Percentiles rank a stretch among this genome's conserved stretches.
phyloP scores from a whole-genome alignment of 2,888 invertebrate species.

The Cephus nigrinus region DNA sequence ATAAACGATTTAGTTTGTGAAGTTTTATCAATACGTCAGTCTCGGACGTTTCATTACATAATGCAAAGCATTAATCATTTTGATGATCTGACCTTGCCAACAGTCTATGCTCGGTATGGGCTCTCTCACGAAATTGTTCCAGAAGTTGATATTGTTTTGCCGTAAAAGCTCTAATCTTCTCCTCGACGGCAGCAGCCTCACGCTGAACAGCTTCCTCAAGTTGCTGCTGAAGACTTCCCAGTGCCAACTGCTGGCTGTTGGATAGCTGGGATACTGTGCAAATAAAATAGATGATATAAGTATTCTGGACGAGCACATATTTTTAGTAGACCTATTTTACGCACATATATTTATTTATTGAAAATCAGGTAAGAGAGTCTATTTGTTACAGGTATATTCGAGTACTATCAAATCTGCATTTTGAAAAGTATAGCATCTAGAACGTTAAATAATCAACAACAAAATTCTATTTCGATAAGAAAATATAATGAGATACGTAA shows the following conservation, averaged over 20 bases:
- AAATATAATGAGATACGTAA: too few relatives aligned
- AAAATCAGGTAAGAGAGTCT: too few relatives aligned
- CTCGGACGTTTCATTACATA: neutral
- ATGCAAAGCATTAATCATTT: neutral
- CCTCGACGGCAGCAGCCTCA: conserved; percentile 78
- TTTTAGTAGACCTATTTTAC: too few relatives aligned
- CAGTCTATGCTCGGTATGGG: conserved; percentile 78
- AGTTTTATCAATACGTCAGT: neutral
- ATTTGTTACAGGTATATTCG: too few relatives aligned
- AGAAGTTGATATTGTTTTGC: conserved; percentile 81
- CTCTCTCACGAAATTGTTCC: conserved; percentile 79
- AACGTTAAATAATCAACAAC: too few relatives aligned
- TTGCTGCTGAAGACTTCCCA: conserved; percentile 74
- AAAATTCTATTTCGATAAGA: too few relatives aligned
- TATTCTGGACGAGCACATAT: too few relatives aligned
- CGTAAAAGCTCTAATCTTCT: conserved; percentile 79
- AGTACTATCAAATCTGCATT: too few relatives aligned
- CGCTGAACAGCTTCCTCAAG: conserved; percentile 76
- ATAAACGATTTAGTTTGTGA: neutral
- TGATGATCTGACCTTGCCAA: conserved; percentile 70
- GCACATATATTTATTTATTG: too few relatives aligned
- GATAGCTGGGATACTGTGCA: conserved; percentile 64
- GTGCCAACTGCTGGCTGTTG: conserved; percentile 69
- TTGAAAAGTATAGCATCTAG: too few relatives aligned
- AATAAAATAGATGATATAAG: too few relatives aligned